Evolutionary conservation across 2,797 vertebrate genomes (phyloP).

Genomic region (Platalea minor): DNA sequence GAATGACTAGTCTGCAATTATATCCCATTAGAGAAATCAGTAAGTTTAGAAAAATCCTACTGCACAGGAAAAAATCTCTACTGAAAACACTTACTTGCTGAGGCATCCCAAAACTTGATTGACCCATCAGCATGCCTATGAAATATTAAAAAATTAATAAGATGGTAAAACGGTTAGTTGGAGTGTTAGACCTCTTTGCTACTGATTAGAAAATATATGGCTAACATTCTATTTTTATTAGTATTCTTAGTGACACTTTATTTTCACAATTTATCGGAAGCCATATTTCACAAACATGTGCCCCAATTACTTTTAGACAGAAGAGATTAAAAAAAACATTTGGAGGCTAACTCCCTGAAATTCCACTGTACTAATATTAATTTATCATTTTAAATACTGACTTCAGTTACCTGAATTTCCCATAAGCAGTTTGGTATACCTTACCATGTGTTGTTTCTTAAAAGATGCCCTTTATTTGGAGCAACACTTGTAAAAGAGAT

Average conservation of each 20-base stretch:
- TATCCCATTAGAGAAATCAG: not conserved
- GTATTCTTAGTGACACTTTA: not conserved
- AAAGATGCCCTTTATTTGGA: not conserved
- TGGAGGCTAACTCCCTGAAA: not conserved
- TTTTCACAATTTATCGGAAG: not conserved
- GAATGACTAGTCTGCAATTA: not conserved
- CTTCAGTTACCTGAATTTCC: not conserved
- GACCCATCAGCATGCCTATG: constrained; percentile 96
- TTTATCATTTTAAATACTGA: not conserved
- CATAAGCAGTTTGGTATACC: not conserved
- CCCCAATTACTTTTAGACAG: not conserved
- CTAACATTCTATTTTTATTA: not conserved
- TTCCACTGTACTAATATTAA: not conserved
- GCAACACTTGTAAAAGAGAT: not conserved
- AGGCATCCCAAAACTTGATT: constrained; percentile 99
- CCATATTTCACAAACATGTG: not conserved
- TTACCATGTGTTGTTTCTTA: not conserved
- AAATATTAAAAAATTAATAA: constrained; percentile 43
- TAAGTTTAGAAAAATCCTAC: not conserved
- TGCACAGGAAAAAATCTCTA: not conserved
- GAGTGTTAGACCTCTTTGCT: not conserved
- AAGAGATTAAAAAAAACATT: not conserved
- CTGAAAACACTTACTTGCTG: constrained; percentile 88
- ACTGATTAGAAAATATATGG: not conserved
- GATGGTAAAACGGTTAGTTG: not conserved